phyloP scores from a whole-genome alignment of 2,113 vertebrate species.

The Anhinga anhinga region DNA sequence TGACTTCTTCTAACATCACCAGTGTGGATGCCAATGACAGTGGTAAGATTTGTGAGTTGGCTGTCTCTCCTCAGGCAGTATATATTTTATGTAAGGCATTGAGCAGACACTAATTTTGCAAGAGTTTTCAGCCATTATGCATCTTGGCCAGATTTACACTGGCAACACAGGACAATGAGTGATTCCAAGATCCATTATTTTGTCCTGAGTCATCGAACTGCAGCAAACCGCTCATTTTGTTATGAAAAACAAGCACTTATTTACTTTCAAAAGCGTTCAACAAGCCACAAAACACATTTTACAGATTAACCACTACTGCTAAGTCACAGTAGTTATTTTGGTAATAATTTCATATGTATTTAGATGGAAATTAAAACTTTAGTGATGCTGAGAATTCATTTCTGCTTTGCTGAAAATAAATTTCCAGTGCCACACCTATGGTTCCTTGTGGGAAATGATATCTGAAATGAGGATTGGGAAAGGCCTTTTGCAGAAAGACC shows the following conservation, averaged over 20 bases:
- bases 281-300: conserved; percentile 33
- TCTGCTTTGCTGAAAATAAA: neutral
- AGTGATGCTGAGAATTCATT: neutral
- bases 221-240: conserved; percentile 38
- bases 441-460: neutral
- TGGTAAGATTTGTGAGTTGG: conserved; percentile 3
- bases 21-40: neutral
- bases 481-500: neutral
- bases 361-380: neutral
- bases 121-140: conserved; percentile 21
- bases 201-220: conserved; percentile 51
- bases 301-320: conserved; percentile 3
- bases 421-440: neutral
- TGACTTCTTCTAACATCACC: neutral
- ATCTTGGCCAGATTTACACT: conserved; percentile 35
- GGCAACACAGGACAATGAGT: conserved; percentile 32
- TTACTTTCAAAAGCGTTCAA: conserved; percentile 25
- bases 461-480: neutral
- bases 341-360: neutral
- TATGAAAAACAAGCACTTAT: conserved; percentile 45
- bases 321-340: neutral
- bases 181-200: conserved; percentile 57
- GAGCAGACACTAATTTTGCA: conserved; percentile 27
- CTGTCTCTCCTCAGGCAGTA: neutral
- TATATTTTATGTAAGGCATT: neutral